Evolutionary conservation across 2,113 vertebrate genomes (phyloP).

Genomic region (Psilopsiagon aurifrons): DNA sequence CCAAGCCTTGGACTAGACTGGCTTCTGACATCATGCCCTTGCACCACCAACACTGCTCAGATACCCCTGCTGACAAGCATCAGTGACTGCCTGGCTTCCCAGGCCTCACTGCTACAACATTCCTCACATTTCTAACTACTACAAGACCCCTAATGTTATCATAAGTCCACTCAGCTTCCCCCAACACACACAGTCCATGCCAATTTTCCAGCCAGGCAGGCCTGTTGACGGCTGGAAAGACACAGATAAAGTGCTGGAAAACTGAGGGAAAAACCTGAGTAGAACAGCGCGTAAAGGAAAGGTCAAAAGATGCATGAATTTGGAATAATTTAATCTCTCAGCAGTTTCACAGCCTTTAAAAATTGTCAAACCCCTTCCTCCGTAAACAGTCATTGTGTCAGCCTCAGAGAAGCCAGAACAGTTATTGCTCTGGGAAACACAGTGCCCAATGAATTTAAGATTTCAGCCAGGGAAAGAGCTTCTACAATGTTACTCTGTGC

Average conservation of each 20-base stretch:
- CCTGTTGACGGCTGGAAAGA: background rate
- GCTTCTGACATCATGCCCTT: background rate
- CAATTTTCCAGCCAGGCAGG: background rate
- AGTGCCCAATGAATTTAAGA: background rate
- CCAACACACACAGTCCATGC: background rate
- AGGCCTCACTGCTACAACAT: background rate
- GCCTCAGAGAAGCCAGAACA: background rate
- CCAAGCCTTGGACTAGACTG: background rate
- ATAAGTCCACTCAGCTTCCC: background rate
- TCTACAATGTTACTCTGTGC: background rate
- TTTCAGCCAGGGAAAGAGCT: background rate
- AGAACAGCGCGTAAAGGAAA: background rate
- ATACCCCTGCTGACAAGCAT: background rate
- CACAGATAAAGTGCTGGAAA: background rate
- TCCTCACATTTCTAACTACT: background rate
- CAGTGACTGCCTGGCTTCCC: background rate
- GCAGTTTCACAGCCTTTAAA: slow-evolving; percentile 20
- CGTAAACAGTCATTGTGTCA: background rate
- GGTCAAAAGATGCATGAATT: background rate
- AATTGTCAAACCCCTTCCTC: background rate
- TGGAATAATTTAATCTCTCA: background rate
- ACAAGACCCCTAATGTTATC: background rate
- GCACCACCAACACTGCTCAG: background rate
- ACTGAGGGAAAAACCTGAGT: background rate
- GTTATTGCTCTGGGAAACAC: background rate